phyloP scores from a whole-genome alignment of 2,797 vertebrate species.

The Hyperoplus immaculatus region DNA sequence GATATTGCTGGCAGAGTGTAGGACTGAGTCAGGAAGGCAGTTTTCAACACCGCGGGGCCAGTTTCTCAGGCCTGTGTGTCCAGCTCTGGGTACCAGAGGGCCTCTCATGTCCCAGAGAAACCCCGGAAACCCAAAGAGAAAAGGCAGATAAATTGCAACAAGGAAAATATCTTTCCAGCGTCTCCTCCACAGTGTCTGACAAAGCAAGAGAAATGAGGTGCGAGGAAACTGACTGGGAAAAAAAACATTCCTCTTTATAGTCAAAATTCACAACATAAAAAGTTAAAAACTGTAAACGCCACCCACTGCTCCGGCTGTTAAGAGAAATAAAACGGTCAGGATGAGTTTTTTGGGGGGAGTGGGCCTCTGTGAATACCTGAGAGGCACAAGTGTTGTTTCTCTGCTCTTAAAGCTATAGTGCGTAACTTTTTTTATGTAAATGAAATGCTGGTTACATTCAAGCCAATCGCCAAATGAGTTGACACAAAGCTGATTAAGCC shows the following conservation, averaged over 20 bases:
- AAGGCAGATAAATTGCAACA: slow-evolving; percentile 35
- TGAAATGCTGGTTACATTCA: no score
- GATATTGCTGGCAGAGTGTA: slow-evolving; percentile 63
- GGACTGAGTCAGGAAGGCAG: slow-evolving; percentile 64
- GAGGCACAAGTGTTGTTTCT: slow-evolving; percentile 33
- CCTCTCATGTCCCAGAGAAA: slow-evolving; percentile 54
- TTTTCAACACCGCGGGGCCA: slow-evolving; percentile 64
- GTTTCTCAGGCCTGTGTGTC: slow-evolving; percentile 62
- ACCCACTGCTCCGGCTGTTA: slow-evolving; percentile 38
- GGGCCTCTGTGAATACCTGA: slow-evolving; percentile 12
- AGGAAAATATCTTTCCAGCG: slow-evolving; percentile 44
- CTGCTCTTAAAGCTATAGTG: slow-evolving; percentile 1
- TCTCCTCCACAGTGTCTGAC: slow-evolving; percentile 37
- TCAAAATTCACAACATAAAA: slow-evolving; percentile 27
- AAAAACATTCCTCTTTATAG: slow-evolving; percentile 24
- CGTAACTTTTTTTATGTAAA: no score
- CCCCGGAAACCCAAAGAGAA: slow-evolving; percentile 22
- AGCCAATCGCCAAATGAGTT: no score
- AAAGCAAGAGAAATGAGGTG: slow-evolving; percentile 3
- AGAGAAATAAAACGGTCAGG: slow-evolving; percentile 29
- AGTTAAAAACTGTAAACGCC: slow-evolving; percentile 16
- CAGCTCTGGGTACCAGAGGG: slow-evolving; percentile 42
- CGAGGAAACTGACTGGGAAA: not conserved
- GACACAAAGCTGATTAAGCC: no score
- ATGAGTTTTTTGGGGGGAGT: slow-evolving; percentile 15